Conservation (phyloP, 2,797 vertebrate species). For the Ceryle rudis region DNA sequence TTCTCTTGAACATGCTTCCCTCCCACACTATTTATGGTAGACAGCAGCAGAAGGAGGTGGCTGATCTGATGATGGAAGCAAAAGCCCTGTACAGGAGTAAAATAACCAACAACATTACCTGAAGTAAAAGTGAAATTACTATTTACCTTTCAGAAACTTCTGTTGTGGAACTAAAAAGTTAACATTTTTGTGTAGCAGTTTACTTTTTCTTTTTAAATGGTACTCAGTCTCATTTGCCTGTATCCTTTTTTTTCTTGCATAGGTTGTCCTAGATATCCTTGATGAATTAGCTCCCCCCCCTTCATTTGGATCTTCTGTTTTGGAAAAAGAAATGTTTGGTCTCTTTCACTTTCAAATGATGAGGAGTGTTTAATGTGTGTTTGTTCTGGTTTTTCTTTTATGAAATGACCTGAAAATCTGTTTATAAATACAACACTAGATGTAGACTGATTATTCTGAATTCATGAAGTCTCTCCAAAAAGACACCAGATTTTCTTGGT, state of each 20-base stretch:
- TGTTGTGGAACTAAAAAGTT: neutral
- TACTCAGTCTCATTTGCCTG: neutral
- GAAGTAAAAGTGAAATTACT: neutral
- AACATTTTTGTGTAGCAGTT: neutral
- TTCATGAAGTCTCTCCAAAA: neutral
- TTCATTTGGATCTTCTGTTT: neutral
- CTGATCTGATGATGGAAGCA: neutral
- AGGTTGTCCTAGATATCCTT: neutral
- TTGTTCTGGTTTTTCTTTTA: neutral
- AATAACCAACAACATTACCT: neutral
- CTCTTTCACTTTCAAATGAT: neutral
- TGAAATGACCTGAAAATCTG: neutral
- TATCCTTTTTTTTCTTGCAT: neutral
- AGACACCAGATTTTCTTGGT: neutral
- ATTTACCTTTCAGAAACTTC: neutral
- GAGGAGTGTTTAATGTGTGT: neutral
- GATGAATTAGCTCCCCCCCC: neutral
- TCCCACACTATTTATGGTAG: neutral
- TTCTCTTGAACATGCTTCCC: neutral
- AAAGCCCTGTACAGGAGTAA: neutral
- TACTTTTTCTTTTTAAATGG: neutral
- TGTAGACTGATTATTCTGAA: neutral
- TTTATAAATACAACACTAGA: neutral
- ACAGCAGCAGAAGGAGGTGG: neutral
- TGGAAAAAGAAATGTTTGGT: neutral